Conservation (phyloP, 1,140 invertebrate species). For the Apis laboriosa region DNA sequence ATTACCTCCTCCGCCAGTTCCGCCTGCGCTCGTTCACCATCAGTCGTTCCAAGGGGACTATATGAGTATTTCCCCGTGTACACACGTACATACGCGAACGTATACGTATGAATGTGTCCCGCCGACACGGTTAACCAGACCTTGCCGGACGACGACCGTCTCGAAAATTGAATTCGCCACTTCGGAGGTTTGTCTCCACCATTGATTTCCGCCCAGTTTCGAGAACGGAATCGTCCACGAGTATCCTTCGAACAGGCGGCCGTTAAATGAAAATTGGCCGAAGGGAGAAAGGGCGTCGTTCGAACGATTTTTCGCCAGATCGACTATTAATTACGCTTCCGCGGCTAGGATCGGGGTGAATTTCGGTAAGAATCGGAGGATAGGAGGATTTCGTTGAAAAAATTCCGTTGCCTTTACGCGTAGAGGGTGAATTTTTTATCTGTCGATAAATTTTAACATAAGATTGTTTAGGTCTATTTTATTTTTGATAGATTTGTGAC, state of each 20-base stretch:
- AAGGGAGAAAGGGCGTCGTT: not conserved
- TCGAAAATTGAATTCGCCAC: constrained; percentile 56
- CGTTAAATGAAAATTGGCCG: constrained; percentile 42
- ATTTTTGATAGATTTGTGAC: no score
- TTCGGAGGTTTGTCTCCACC: constrained; percentile 47
- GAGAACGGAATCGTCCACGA: no score
- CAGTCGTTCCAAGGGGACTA: not conserved
- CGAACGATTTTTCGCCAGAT: constrained; percentile 8
- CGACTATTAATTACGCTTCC: not conserved
- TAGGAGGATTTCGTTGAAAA: no score
- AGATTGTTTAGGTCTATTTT: no score
- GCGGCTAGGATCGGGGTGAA: not conserved
- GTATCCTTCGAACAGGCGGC: constrained; percentile 7
- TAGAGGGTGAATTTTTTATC: not conserved
- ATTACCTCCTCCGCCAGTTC: constrained; percentile 45
- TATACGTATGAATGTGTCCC: not conserved
- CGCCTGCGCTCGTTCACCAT: constrained; percentile 31
- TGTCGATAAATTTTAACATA: not conserved
- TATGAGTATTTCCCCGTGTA: not conserved
- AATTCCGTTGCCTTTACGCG: not conserved
- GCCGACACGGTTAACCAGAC: constrained; percentile 30
- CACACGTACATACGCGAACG: not conserved
- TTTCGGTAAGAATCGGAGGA: not conserved
- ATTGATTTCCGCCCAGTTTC: constrained; percentile 47
- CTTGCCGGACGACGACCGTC: constrained; percentile 32